A percentile compares a stretch with the other conserved stretches of the same genome.
Conservation (phyloP, 2,888 invertebrate species). For the Tipula helvola region DNA sequence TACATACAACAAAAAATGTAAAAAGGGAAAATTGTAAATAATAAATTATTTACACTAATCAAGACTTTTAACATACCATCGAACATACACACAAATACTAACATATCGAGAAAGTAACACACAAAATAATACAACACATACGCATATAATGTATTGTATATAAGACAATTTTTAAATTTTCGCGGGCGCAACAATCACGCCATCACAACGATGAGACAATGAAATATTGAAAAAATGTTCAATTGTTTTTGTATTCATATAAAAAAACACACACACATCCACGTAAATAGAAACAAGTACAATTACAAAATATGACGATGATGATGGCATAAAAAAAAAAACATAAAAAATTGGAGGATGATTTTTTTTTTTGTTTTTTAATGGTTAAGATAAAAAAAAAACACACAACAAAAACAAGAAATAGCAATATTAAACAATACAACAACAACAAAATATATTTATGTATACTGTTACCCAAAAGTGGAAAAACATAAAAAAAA, state of each 20-base stretch:
- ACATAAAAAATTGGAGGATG: background rate
- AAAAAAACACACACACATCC: background rate
- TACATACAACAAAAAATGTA: background rate
- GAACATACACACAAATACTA: background rate
- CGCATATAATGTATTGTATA: background rate
- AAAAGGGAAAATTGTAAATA: background rate
- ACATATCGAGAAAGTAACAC: background rate
- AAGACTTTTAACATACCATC: background rate
- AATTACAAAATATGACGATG: background rate
- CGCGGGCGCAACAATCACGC: slow-evolving; percentile 4
- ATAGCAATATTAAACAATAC: background rate
- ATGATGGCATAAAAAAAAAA: background rate
- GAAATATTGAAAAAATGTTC: background rate
- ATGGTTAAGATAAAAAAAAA: background rate
- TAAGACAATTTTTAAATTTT: background rate
- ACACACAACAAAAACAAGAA: background rate
- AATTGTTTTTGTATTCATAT: background rate
- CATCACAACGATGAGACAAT: background rate
- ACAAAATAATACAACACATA: background rate
- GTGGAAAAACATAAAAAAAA: background rate
- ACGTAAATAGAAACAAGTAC: background rate
- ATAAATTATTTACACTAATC: slow-evolving; percentile 4
- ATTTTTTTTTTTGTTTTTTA: background rate
- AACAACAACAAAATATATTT: background rate
- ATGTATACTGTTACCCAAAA: background rate